phyloP scores from a whole-genome alignment of 53 echinoderm and acorn worm genomes.

The Antedon mediterranea region DNA sequence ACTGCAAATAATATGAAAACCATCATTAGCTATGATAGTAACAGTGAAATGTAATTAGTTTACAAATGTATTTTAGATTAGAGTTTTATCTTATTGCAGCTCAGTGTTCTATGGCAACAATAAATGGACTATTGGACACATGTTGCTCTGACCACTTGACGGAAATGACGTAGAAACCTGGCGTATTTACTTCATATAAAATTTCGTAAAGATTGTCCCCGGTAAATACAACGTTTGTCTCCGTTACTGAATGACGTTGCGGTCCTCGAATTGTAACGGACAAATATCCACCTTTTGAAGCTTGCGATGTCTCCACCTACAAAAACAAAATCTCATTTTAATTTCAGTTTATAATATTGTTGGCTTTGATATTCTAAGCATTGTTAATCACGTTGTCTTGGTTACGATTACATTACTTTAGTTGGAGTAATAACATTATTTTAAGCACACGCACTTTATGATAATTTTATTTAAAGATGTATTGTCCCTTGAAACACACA shows the following conservation, averaged over 20 bases:
- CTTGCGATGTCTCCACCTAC: conserved; percentile 64
- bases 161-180: conserved; percentile 88
- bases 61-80: too few relatives aligned
- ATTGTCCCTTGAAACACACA: too few relatives aligned
- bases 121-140: conserved; percentile 77
- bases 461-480: too few relatives aligned
- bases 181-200: conserved; percentile 75
- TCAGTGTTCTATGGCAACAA: conserved; percentile 10
- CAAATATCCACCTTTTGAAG: conserved; percentile 62
- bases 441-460: too few relatives aligned
- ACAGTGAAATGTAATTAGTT: too few relatives aligned
- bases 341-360: background rate
- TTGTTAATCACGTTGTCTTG: background rate
- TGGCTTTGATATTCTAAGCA: background rate
- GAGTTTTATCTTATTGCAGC: too few relatives aligned
- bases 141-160: conserved; percentile 87
- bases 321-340: background rate
- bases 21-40: too few relatives aligned
- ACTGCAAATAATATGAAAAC: too few relatives aligned
- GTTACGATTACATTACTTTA: background rate
- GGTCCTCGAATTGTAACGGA: conserved; percentile 80
- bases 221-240: conserved; percentile 81
- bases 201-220: conserved; percentile 91
- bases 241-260: conserved; percentile 71
- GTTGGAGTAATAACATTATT: too few relatives aligned